These are phyloP conservation scores for Notodonta dromedarius DNA, from an alignment of 2,888 invertebrate genomes.

Conservation along the genomic window DNA sequence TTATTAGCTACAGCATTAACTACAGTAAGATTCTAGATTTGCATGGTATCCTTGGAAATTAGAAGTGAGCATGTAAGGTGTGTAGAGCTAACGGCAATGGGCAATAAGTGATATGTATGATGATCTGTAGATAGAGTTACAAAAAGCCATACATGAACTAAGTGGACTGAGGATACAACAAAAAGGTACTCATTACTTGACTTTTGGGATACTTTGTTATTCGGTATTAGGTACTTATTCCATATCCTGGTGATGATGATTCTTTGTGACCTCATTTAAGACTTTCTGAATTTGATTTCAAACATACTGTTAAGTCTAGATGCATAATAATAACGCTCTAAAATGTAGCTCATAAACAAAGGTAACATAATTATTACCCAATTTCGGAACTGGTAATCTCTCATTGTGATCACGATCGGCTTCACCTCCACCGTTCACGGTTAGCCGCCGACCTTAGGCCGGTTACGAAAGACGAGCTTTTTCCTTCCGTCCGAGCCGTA, in stretches of 20 bases:
- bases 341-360: background rate
- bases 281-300: background rate
- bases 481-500: conserved; percentile 64
- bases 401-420: conserved; percentile 47
- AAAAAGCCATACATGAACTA: no score
- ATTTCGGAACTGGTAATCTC: conserved; percentile 34
- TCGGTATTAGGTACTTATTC: no score
- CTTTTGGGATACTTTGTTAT: no score
- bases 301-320: background rate
- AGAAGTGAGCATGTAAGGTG: no score
- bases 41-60: background rate
- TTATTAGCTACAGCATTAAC: conserved; percentile 9
- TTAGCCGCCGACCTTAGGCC: conserved; percentile 38
- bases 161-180: no score
- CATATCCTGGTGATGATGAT: background rate
- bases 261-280: background rate
- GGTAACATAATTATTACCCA: conserved; percentile 17
- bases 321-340: background rate
- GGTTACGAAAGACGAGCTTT: conserved; percentile 60
- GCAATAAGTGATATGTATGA: no score
- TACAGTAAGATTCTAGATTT: conserved; percentile 15
- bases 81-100: no score
- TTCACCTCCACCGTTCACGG: conserved; percentile 51
- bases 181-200: no score
- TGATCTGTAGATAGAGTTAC: no score